These are phyloP conservation scores for Zalophus californianus DNA, from an alignment of 2,797 vertebrate genomes.

Conservation along the genomic window DNA sequence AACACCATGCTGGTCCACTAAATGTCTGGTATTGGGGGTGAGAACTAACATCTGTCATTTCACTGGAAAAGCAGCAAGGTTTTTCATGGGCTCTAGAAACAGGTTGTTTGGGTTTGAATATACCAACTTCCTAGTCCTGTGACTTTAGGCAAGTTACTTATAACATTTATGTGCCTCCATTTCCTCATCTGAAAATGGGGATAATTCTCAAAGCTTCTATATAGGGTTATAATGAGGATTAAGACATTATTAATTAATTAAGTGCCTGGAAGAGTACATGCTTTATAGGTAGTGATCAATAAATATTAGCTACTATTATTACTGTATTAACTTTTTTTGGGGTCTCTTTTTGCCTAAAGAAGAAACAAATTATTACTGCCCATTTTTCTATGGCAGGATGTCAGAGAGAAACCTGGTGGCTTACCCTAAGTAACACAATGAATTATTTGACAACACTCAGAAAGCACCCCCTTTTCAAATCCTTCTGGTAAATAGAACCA, in stretches of 20 bases:
- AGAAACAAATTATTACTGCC: not conserved
- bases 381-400: slow-evolving; percentile 9
- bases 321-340: not conserved
- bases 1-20: not conserved
- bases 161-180: not conserved
- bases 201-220: not conserved
- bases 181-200: not conserved
- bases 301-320: not conserved
- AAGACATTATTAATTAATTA: slow-evolving; percentile 29
- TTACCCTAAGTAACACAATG: not conserved
- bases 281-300: not conserved
- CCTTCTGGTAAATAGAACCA: slow-evolving; percentile 6
- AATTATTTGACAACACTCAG: slow-evolving; percentile 42
- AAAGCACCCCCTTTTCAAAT: slow-evolving; percentile 38
- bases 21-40: not conserved
- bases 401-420: not conserved
- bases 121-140: not conserved
- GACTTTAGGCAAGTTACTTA: not conserved
- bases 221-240: not conserved
- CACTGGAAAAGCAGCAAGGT: not conserved
- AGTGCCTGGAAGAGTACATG: not conserved
- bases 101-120: not conserved
- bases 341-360: not conserved
- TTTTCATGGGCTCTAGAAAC: not conserved
- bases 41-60: not conserved